Conservation (phyloP, 2,888 invertebrate species). For the Tinea trinotella region DNA sequence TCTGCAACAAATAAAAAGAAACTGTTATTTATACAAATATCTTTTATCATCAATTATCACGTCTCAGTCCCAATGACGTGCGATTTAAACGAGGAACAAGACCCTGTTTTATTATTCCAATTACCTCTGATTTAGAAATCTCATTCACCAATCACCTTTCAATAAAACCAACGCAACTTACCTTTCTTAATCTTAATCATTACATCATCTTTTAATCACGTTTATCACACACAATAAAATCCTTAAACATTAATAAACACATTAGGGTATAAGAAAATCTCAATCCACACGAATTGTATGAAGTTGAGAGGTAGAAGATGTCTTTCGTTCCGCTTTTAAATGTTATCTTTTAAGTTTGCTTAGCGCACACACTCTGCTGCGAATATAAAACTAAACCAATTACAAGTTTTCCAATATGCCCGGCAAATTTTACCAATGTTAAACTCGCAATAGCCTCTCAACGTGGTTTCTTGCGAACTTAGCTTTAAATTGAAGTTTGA, state of each 20-base stretch:
- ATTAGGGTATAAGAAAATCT: neutral
- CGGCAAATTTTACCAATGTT: conserved; percentile 60
- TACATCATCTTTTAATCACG: neutral
- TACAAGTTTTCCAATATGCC: conserved; percentile 67
- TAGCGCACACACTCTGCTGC: conserved; percentile 43
- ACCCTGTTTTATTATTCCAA: too few relatives aligned
- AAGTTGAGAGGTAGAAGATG: conserved; percentile 9
- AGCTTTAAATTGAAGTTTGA: conserved; percentile 40
- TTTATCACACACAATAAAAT: neutral
- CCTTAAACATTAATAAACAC: neutral
- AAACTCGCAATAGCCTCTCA: conserved; percentile 46
- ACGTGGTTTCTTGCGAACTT: conserved; percentile 39
- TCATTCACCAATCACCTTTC: too few relatives aligned
- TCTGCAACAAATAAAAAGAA: conserved; percentile 44
- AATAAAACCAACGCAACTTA: too few relatives aligned
- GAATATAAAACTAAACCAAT: conserved; percentile 67
- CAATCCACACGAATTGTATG: neutral
- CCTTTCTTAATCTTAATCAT: neutral
- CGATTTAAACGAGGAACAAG: too few relatives aligned
- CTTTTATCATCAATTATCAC: too few relatives aligned
- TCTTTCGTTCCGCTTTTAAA: conserved; percentile 29
- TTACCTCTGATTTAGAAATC: too few relatives aligned
- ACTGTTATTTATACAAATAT: neutral
- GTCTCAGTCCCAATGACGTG: too few relatives aligned
- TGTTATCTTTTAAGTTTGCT: conserved; percentile 50